Evolutionary conservation across 2,113 vertebrate genomes (phyloP), one percentile per base, ranked within the genome.

Genomic region (Misgurnus mizolepis): DNA sequence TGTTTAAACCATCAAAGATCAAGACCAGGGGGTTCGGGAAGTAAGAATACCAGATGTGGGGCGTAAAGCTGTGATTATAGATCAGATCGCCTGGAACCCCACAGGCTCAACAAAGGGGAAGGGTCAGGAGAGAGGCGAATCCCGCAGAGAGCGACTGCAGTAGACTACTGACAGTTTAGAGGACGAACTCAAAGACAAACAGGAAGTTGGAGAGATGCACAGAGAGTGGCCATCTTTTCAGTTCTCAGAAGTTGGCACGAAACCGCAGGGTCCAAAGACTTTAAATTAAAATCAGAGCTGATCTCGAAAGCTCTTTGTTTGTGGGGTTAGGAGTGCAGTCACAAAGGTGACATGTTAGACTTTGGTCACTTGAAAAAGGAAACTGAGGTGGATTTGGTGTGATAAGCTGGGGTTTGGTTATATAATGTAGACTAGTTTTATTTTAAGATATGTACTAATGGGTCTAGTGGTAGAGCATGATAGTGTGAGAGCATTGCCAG

Each of bases 151-250:
- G 39, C 34, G 45, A 67, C 62, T 71, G 56, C 67, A 73, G 72
- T 55, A 41, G 68, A 72, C 6, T 72, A 47, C 41, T 50, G 64
- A 60, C 43, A 78, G 83, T 81, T 75, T 85, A 82, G n/a, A 50
- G 61, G 79, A 85, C 49, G 67, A 41, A 65, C 40, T 79, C 65
- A 80, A 82, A 85, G 72, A 75, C 80, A 84, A 76, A 85, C 74
- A 84, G 78, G 75, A 83, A 84, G 75, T 15, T 40, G 43, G 45
- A 61, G n/a, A 58, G 56, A 76, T 76, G 53, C 79, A 76, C 65
- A 76, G 66, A 64, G 56, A 76, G 70, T 50, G 79, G 66, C n/a
- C 47, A 53, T 43, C 41, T 27, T 68, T 83, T 76, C n/a, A 64
- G 66, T 41, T 66, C 50, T 64, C 47, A 56, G 55, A 76, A 53